phyloP scores from a whole-genome alignment of 2,113 vertebrate species.

The Macaca mulatta region DNA sequence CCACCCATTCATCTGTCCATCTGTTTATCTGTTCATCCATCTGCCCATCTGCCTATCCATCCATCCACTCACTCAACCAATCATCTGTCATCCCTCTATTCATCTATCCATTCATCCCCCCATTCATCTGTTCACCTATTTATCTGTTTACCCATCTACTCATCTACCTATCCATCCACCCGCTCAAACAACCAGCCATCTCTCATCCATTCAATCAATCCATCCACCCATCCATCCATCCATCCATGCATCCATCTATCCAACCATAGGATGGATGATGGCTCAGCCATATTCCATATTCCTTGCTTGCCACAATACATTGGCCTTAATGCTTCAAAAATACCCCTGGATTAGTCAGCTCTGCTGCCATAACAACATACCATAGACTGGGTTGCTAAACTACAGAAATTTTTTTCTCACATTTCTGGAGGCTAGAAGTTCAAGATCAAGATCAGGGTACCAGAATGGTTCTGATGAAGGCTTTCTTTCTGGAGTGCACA shows the following conservation, averaged over 20 bases:
- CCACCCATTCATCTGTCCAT: fast-evolving
- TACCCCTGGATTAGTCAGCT: background rate
- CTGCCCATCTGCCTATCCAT: background rate
- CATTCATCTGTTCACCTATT: background rate
- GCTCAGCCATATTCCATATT: background rate
- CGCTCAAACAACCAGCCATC: too few relatives aligned
- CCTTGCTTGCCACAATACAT: background rate
- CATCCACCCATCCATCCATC: too few relatives aligned
- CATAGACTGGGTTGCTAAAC: background rate
- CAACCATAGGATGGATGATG: background rate
- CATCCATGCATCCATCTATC: background rate
- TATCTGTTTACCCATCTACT: fast-evolving
- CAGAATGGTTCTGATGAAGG: background rate
- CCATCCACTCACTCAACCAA: background rate
- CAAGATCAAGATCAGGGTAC: background rate
- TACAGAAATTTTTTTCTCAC: background rate
- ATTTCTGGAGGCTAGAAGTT: background rate
- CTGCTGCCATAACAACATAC: background rate
- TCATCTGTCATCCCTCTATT: background rate
- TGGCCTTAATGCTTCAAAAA: background rate
- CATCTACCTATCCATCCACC: background rate
- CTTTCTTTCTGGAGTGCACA: background rate
- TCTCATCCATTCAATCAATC: too few relatives aligned
- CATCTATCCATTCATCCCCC: background rate
- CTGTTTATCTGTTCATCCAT: background rate